Evolutionary conservation across 2,797 vertebrate species (phyloP).

Genomic region (Simalia tracyae): DNA sequence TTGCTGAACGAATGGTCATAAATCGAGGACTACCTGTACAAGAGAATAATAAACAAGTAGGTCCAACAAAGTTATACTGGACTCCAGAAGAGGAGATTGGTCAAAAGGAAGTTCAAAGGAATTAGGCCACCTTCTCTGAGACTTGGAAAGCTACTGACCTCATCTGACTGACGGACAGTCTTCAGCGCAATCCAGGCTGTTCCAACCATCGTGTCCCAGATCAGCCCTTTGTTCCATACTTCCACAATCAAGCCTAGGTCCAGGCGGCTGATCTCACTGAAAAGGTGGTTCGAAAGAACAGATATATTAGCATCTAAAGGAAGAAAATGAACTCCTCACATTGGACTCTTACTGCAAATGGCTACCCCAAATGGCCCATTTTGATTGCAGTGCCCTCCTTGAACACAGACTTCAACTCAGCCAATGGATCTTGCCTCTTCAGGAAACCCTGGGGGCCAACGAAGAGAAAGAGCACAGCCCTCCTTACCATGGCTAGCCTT

Average conservation of each 20-base stretch:
- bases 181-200: slow-evolving; percentile 92
- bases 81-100: too few relatives aligned
- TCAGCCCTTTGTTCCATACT: slow-evolving; percentile 99
- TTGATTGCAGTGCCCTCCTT: neutral
- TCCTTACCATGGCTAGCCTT: neutral
- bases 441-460: neutral
- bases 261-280: slow-evolving; percentile 93
- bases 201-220: slow-evolving; percentile 98
- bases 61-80: too few relatives aligned
- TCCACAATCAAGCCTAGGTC: slow-evolving; percentile 96
- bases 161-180: slow-evolving; percentile 88
- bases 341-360: neutral
- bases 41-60: neutral
- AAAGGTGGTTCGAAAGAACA: neutral
- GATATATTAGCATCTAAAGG: neutral
- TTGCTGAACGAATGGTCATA: neutral
- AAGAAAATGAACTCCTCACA: neutral
- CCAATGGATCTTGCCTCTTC: too few relatives aligned
- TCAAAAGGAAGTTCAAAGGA: neutral
- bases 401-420: neutral
- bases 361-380: neutral
- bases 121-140: neutral
- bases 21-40: neutral
- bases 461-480: neutral
- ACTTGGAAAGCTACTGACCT: slow-evolving; percentile 75